Evolutionary conservation across 2,888 invertebrate genomes (phyloP).

Genomic region (Sesamia inferens): DNA sequence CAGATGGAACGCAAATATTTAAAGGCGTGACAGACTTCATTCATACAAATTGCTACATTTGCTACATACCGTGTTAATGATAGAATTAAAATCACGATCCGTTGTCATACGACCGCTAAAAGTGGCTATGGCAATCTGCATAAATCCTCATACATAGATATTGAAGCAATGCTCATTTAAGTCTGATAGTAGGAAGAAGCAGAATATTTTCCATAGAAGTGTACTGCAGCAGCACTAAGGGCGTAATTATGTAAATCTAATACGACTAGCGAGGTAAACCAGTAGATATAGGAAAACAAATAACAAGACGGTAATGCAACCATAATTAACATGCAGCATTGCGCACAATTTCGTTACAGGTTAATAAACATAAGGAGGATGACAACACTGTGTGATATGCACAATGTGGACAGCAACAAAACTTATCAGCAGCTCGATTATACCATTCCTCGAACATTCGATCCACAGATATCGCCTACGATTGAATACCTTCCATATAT

Average conservation of each 20-base stretch:
- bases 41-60: conserved; percentile 34
- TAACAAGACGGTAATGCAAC: conserved; percentile 43
- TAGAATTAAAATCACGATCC: neutral
- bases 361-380: conserved; percentile 16
- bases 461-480: conserved; percentile 19
- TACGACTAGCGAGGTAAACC: conserved; percentile 46
- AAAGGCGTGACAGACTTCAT: conserved; percentile 11
- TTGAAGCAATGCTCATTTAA: conserved; percentile 1
- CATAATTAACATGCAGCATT: conserved; percentile 36
- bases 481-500: conserved; percentile 9
- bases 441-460: conserved; percentile 11
- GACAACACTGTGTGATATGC: conserved; percentile 16
- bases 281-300: conserved; percentile 46
- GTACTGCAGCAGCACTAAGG: conserved; percentile 19
- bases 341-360: conserved; percentile 30
- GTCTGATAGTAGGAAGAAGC: conserved; percentile 3
- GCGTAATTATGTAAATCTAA: conserved; percentile 53
- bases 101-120: neutral
- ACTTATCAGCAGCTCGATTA: conserved; percentile 15
- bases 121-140: neutral
- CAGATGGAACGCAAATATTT: conserved; percentile 36
- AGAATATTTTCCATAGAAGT: conserved; percentile 16
- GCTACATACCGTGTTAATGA: conserved; percentile 8
- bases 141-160: conserved; percentile 3
- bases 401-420: conserved; percentile 15